phyloP scores from a whole-genome alignment of 1,140 invertebrate species.

The Cataglyphis hispanica region DNA sequence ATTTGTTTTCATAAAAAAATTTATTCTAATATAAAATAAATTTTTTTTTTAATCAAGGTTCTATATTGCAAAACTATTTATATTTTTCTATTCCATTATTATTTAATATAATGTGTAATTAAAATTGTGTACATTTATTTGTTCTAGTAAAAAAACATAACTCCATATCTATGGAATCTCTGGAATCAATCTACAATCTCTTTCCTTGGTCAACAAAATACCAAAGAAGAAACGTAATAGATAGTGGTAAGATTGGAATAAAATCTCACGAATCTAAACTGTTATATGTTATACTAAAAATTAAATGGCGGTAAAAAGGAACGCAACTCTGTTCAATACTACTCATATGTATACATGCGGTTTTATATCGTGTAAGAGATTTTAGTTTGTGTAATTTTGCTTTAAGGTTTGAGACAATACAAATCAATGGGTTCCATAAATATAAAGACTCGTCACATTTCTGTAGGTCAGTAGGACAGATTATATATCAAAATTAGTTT shows the following conservation, averaged over 20 bases:
- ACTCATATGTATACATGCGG: neutral
- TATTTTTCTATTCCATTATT: neutral
- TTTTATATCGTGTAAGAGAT: constrained; percentile 10
- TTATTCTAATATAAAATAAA: neutral
- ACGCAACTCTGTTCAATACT: neutral
- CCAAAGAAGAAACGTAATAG: neutral
- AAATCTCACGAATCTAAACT: constrained; percentile 16
- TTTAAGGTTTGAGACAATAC: constrained; percentile 78
- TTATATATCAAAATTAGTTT: constrained; percentile 22
- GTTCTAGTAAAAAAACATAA: constrained; percentile 80
- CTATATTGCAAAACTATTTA: constrained; percentile 30
- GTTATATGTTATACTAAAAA: neutral
- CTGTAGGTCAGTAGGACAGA: constrained; percentile 66
- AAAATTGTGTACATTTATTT: constrained; percentile 19
- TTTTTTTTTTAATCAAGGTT: neutral
- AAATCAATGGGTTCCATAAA: constrained; percentile 81
- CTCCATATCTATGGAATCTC: constrained; percentile 77
- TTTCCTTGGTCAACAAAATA: constrained; percentile 41
- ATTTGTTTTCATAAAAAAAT: neutral
- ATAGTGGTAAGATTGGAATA: constrained; percentile 40
- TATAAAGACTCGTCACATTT: constrained; percentile 67
- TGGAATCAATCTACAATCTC: constrained; percentile 76
- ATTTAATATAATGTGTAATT: neutral
- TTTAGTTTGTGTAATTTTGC: constrained; percentile 59
- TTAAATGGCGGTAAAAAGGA: neutral